A percentile compares a stretch with the other conserved stretches of the same genome.
Conservation (phyloP, 2,113 vertebrate species). For the Odontophorus gujanensis region DNA sequence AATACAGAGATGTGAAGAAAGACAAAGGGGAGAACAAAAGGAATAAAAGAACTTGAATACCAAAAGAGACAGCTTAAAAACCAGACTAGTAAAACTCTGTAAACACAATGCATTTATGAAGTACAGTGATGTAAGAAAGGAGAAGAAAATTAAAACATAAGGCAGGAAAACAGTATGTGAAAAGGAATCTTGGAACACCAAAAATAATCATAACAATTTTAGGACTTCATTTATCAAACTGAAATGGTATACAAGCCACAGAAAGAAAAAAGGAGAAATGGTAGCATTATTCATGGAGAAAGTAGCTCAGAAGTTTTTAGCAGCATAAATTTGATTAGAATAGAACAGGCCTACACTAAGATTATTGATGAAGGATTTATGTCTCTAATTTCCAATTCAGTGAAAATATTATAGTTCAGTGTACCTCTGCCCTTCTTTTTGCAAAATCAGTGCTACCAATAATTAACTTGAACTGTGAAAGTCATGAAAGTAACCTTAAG, state of each 20-base stretch:
- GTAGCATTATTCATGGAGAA: slow-evolving; percentile 34
- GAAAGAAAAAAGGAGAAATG: not conserved
- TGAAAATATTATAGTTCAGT: slow-evolving; percentile 1
- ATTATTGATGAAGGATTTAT: slow-evolving; percentile 49
- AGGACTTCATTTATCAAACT: slow-evolving; percentile 35
- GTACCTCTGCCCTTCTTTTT: not conserved
- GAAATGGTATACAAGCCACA: not conserved
- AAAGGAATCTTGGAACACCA: slow-evolving; percentile 25
- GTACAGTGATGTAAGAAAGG: not conserved
- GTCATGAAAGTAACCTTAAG: not conserved
- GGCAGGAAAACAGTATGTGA: not conserved
- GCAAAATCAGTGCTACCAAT: not conserved
- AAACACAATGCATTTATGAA: not conserved
- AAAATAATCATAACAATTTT: slow-evolving; percentile 35
- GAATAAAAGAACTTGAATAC: not conserved
- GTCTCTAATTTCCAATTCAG: slow-evolving; percentile 6
- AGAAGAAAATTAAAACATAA: not conserved
- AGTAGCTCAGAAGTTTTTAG: slow-evolving; percentile 12
- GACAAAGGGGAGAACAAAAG: slow-evolving; percentile 23
- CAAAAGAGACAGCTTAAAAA: slow-evolving; percentile 13
- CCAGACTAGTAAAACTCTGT: not conserved
- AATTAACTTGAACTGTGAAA: not conserved
- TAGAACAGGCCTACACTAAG: not conserved
- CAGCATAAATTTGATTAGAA: slow-evolving; percentile 30
- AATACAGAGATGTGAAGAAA: not conserved